These are phyloP conservation scores for Coleophora deauratella DNA, from an alignment of 2,888 invertebrate species.

Conservation along the genomic window DNA sequence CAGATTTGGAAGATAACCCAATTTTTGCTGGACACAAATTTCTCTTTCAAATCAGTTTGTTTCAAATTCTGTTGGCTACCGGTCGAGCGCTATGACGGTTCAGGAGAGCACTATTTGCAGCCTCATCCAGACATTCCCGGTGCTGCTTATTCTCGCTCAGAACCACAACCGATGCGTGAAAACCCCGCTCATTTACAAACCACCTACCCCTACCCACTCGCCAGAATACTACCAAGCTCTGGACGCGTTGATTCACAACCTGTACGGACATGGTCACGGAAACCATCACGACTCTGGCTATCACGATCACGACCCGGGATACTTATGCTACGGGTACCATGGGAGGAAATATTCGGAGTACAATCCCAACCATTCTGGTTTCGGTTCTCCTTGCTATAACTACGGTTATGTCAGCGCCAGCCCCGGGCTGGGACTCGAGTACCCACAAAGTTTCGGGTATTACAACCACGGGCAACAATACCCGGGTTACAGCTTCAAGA, in stretches of 20 bases:
- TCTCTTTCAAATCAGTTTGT: background rate
- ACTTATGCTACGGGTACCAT: conserved; percentile 14
- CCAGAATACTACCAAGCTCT: conserved; percentile 61
- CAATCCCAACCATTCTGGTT: background rate
- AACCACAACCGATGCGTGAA: conserved; percentile 48
- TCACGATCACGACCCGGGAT: conserved; percentile 5
- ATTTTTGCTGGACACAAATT: conserved; percentile 6
- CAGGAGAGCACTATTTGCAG: conserved; percentile 46
- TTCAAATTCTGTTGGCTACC: background rate
- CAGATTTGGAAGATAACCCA: conserved; percentile 30
- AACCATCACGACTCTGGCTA: conserved; percentile 16
- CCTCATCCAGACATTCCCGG: conserved; percentile 55
- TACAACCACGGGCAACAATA: conserved; percentile 8
- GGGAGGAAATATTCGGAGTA: conserved; percentile 16
- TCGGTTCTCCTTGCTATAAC: conserved; percentile 13
- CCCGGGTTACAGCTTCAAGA: conserved; percentile 23
- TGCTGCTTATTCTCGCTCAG: conserved; percentile 55
- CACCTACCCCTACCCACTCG: conserved; percentile 50
- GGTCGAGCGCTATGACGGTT: conserved; percentile 39
- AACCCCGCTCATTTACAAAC: conserved; percentile 55
- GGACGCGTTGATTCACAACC: conserved; percentile 44
- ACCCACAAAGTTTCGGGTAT: conserved; percentile 3
- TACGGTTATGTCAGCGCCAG: conserved; percentile 9
- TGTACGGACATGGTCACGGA: conserved; percentile 31
- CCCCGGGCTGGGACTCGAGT: background rate